These are phyloP conservation scores for Oreohelix idahoensis DNA, from an alignment of 1,140 invertebrate genomes.

Conservation along the genomic window DNA sequence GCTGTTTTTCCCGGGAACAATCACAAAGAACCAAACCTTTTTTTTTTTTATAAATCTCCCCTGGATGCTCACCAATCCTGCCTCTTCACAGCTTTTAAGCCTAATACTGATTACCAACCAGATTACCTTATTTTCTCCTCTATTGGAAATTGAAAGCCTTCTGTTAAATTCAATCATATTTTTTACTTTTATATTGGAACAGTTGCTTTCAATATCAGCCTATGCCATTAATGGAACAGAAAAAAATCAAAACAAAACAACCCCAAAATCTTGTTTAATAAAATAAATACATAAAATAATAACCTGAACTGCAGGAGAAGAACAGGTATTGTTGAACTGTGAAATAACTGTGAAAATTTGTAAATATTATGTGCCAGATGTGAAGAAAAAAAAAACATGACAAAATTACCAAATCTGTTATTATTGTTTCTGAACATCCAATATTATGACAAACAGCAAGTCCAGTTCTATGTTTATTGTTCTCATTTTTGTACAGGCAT, in stretches of 20 bases:
- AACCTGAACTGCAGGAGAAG: neutral
- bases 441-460: neutral
- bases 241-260: neutral
- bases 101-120: slow-evolving; percentile 3
- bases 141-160: neutral
- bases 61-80: neutral
- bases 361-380: neutral
- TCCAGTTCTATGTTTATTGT: neutral
- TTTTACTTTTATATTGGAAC: neutral
- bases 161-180: neutral
- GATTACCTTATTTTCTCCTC: neutral
- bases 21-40: neutral
- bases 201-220: neutral
- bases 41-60: neutral
- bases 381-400: neutral
- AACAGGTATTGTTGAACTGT: neutral
- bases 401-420: neutral
- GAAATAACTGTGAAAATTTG: neutral
- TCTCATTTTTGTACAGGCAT: neutral
- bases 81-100: neutral
- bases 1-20: neutral
- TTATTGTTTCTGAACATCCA: neutral
- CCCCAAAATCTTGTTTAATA: neutral
- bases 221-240: neutral
- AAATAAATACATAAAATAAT: neutral